Evolutionary conservation across 1,140 invertebrate species (phyloP).

Genomic region (Drosophila ambigua): DNA sequence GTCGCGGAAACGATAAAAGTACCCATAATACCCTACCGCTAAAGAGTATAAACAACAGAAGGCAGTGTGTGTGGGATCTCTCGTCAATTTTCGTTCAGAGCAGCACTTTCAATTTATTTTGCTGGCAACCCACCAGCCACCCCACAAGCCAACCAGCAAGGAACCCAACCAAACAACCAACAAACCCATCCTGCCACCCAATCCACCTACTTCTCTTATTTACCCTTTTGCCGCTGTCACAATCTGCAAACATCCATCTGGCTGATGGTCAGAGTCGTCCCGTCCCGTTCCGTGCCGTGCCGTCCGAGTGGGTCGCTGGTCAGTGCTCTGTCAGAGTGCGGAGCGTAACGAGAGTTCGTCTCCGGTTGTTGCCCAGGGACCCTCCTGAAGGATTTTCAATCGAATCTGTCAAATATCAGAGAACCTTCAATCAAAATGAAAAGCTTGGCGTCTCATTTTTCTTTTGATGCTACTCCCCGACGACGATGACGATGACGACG

Average conservation of each 20-base stretch:
- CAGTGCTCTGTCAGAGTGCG: slow-evolving; percentile 52
- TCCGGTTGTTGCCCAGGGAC: slow-evolving; percentile 6
- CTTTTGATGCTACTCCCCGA: slow-evolving; percentile 29
- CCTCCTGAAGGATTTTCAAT: slow-evolving; percentile 82
- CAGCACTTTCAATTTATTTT: slow-evolving; percentile 79
- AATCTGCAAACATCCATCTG: slow-evolving; percentile 73
- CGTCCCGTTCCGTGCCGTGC: slow-evolving; percentile 25
- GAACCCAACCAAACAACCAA: slow-evolving; percentile 6
- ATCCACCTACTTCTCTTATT: slow-evolving; percentile 43
- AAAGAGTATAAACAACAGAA: no score
- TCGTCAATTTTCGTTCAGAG: slow-evolving; percentile 70
- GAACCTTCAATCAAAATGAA: slow-evolving; percentile 80
- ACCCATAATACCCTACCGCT: no score
- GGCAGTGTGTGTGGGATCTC: slow-evolving; percentile 43
- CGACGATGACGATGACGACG: slow-evolving; percentile 23
- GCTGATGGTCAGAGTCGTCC: slow-evolving; percentile 25
- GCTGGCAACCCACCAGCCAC: slow-evolving; percentile 20
- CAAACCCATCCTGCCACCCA: background rate
- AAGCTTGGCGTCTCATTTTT: slow-evolving; percentile 75
- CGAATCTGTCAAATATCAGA: slow-evolving; percentile 83
- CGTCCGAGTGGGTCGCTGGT: slow-evolving; percentile 41
- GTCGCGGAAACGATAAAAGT: no score
- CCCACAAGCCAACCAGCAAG: background rate
- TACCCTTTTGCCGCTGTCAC: slow-evolving; percentile 77
- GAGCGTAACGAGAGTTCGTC: slow-evolving; percentile 56